Evolutionary conservation across 2,888 invertebrate species (phyloP).

Genomic region (Macropis europaea): DNA sequence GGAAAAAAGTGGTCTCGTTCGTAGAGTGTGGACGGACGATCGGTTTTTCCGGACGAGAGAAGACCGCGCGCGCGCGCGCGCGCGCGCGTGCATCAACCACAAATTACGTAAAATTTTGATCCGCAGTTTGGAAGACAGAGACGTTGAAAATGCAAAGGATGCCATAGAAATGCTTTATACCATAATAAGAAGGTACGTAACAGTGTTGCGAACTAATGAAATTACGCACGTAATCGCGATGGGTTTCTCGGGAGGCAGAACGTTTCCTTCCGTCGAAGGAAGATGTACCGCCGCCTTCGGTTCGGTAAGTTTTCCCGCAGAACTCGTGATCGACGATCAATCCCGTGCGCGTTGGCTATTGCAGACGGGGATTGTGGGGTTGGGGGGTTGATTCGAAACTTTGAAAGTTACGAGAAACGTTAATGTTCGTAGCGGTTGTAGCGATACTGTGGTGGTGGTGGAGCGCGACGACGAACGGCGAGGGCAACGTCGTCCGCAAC

Average conservation of each 20-base stretch:
- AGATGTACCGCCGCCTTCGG: constrained; percentile 67
- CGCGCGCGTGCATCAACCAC: not conserved
- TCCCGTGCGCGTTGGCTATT: no score
- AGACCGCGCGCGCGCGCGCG: no score
- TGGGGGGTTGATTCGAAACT: no score
- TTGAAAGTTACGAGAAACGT: no score
- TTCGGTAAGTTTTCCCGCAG: constrained; percentile 66
- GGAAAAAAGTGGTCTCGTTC: no score
- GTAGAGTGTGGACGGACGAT: no score
- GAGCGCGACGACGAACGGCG: not conserved
- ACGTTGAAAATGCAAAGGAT: constrained; percentile 51
- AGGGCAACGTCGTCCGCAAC: constrained; percentile 71
- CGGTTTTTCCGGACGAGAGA: no score
- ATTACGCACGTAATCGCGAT: constrained; percentile 64
- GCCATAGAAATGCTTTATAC: constrained; percentile 73
- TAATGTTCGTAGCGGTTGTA: constrained; percentile 14
- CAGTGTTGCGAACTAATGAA: constrained; percentile 68
- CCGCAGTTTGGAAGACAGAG: not conserved
- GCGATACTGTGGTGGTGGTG: constrained; percentile 42
- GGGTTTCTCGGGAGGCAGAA: constrained; percentile 71
- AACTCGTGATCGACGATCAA: not conserved
- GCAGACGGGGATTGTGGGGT: no score
- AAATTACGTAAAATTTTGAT: not conserved
- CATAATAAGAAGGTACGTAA: constrained; percentile 68
- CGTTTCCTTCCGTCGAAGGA: constrained; percentile 64